Base-by-base conservation (phyloP, 1,140 invertebrate species). In the Mya arenaria region DNA sequence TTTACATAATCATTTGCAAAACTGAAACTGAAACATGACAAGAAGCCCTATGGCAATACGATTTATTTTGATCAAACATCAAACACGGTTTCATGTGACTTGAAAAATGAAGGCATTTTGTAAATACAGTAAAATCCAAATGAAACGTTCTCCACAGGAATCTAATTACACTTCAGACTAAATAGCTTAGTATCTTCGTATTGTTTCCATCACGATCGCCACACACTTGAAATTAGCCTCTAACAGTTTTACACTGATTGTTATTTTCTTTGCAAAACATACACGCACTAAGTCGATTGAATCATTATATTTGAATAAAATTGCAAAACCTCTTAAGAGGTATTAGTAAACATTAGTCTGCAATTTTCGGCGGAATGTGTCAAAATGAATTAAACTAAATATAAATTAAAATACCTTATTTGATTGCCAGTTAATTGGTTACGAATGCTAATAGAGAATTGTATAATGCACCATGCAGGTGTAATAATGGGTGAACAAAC, bases 1-100 rank as follows among this genome's bases (percentile, higher is more conserved):
- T 52, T 52, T 52, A 52, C 48, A 52, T 52, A 52, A 52, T 52
- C 2, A 52, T 52, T 52, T 52, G 48, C 48, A 52, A 52, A 52
- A 52, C 25, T 52, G 8, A 10, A 52, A 52, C 48, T 52, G 48
- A 52, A 52, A 52, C 1, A 52, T 8, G 48, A 3, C 19, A 52
- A n/a, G n/a, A 52, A 10, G 17, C 48, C 48, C 48, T 10, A n/a
- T 17, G 48, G 48, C 48, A 52, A 8, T 23, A 1, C 10, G 2
- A 4, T 52, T 3, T 23, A 23, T 8, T 8, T 52, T 52, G 25
- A 52, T 23, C 1, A 52, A 52, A 52, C 48, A n/a, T 52, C 48
- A 52, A 52, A 52, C 48, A 52, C 19, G 48, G 48, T 52, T 52
- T 52, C 48, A n/a, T 52, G 25, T 52, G 25, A n/a, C 48, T 17